phyloP scores from a whole-genome alignment of 2,888 invertebrate genomes.

The Ochlodes sylvanus region DNA sequence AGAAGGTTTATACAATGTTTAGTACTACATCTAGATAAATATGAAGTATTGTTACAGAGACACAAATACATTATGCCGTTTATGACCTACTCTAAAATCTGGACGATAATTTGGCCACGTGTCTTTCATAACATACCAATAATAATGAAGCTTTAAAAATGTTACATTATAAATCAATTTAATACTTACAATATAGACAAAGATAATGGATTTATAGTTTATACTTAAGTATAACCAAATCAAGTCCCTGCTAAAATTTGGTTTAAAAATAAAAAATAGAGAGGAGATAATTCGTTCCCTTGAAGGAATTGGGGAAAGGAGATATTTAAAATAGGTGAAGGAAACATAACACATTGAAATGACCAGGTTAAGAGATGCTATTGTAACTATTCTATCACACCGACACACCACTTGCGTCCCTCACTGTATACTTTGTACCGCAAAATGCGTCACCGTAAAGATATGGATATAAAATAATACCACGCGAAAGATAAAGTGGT shows the following conservation, averaged over 20 bases:
- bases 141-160: conserved; percentile 28
- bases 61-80: conserved; percentile 42
- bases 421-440: conserved; percentile 70
- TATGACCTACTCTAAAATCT: conserved; percentile 55
- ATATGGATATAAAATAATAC: conserved; percentile 59
- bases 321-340: background rate
- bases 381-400: conserved; percentile 42
- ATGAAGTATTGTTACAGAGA: conserved; percentile 38
- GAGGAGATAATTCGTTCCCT: background rate
- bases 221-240: background rate
- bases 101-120: conserved; percentile 84
- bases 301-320: background rate
- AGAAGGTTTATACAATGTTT: conserved; percentile 26
- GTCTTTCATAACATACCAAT: conserved; percentile 53
- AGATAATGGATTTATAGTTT: conserved; percentile 5
- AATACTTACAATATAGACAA: conserved; percentile 19
- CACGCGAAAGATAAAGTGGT: conserved; percentile 38
- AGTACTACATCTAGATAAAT: conserved; percentile 23
- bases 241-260: background rate
- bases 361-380: conserved; percentile 5
- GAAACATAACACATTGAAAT: background rate
- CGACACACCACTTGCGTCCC: conserved; percentile 24
- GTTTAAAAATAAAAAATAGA: background rate
- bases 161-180: conserved; percentile 29
- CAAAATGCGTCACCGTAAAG: conserved; percentile 62